phyloP scores from a whole-genome alignment of 2,113 vertebrate species.

The Hydrolagus affinis region DNA sequence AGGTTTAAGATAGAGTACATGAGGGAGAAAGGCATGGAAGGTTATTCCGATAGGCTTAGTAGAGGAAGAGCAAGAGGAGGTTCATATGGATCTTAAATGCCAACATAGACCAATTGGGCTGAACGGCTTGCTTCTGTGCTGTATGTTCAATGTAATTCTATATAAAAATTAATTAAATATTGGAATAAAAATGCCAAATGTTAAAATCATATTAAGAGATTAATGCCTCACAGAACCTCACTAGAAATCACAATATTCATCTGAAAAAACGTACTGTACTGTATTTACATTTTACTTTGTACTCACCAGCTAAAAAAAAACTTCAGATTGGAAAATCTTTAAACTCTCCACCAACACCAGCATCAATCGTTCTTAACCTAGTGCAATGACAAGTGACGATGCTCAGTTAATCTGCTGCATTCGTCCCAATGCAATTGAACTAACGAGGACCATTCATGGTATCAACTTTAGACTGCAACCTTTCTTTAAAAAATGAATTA shows the following conservation, averaged over 20 bases:
- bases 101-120: no score
- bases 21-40: no score
- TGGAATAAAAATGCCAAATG: no score
- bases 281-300: background rate
- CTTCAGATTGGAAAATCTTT: background rate
- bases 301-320: background rate
- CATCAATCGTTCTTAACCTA: conserved; percentile 16
- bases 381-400: background rate
- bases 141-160: no score
- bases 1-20: no score
- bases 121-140: no score
- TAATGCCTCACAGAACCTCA: background rate
- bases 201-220: background rate
- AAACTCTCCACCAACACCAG: background rate
- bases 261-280: background rate
- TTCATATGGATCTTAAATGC: no score
- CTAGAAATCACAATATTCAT: background rate
- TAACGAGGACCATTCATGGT: background rate
- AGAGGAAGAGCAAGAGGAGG: no score
- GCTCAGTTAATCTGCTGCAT: conserved; percentile 1
- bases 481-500: conserved; percentile 3
- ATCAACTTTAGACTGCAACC: background rate
- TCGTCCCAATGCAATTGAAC: background rate
- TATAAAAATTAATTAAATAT: no score
- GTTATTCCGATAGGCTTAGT: no score